Evolutionary conservation across 2,888 invertebrate species (phyloP).

Genomic region (Meiosimyza platycephala): DNA sequence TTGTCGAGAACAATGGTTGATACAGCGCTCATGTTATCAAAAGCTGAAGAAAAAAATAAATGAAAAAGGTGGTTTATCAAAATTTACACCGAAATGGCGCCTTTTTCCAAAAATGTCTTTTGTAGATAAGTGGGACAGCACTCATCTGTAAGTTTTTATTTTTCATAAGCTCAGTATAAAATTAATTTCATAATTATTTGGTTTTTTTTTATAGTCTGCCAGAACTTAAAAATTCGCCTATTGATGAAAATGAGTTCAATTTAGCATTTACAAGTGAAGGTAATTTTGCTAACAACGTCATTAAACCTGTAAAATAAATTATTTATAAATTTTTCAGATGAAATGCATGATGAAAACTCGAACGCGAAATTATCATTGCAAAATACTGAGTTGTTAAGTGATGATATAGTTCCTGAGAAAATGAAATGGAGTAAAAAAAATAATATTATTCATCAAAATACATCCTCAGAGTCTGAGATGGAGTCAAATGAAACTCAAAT

Average conservation of each 20-base stretch:
- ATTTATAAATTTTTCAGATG: too few relatives aligned
- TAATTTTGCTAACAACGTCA: too few relatives aligned
- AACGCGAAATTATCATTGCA: too few relatives aligned
- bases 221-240: too few relatives aligned
- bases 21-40: conserved; percentile 4
- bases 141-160: background rate
- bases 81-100: conserved; percentile 2
- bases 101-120: conserved; percentile 19
- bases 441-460: too few relatives aligned
- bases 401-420: too few relatives aligned
- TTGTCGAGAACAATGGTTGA: conserved; percentile 10
- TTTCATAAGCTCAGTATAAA: background rate
- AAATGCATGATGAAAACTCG: too few relatives aligned
- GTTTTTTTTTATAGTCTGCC: too few relatives aligned
- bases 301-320: too few relatives aligned
- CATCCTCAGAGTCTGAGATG: background rate
- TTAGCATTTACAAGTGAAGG: background rate
- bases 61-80: background rate
- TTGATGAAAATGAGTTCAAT: background rate
- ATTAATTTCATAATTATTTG: too few relatives aligned
- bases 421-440: too few relatives aligned
- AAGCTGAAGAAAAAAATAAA: conserved; percentile 18
- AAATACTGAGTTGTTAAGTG: too few relatives aligned
- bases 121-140: background rate
- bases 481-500: background rate